Percentiles rank a stretch among this genome's conserved stretches.
These are phyloP conservation scores for Agriopis aurantiaria DNA, from an alignment of 2,888 invertebrate genomes.

Conservation along the genomic window DNA sequence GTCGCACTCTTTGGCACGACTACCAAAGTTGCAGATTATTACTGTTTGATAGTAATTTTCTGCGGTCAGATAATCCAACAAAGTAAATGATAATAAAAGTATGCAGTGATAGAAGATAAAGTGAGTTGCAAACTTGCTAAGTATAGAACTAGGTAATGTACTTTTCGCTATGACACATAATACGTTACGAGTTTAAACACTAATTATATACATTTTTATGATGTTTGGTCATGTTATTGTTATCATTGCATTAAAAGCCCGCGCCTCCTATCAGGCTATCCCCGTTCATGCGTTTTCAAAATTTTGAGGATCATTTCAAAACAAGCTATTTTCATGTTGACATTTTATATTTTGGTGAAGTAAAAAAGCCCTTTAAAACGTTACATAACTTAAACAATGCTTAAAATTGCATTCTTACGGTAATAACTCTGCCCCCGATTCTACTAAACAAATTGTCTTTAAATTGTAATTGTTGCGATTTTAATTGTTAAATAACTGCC, in stretches of 20 bases:
- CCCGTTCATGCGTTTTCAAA: too few species aligned
- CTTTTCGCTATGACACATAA: conserved; percentile 15
- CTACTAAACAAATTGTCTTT: too few species aligned
- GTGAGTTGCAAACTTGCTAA: not conserved
- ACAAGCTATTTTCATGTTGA: too few species aligned
- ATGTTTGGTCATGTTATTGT: not conserved
- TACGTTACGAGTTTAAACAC: not conserved
- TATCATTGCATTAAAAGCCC: not conserved
- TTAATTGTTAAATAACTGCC: too few species aligned
- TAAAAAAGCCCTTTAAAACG: too few species aligned
- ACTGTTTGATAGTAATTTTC: conserved; percentile 52
- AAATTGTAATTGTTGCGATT: too few species aligned
- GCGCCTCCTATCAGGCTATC: too few species aligned
- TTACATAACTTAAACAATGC: too few species aligned
- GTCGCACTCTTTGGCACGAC: conserved; percentile 36
- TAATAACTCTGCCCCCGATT: too few species aligned
- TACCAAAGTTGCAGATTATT: conserved; percentile 44
- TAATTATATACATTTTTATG: conserved; percentile 1
- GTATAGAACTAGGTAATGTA: not conserved
- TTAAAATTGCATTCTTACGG: too few species aligned
- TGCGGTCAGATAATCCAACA: conserved; percentile 48
- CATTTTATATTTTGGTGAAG: too few species aligned
- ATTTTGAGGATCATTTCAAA: too few species aligned
- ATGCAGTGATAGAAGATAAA: conserved; percentile 16
- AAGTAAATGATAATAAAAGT: conserved; percentile 45